Percentiles rank a stretch among this genome's conserved stretches.
These are phyloP conservation scores for Bugula neritina DNA, from an alignment of 2,888 invertebrate genomes.

Conservation along the genomic window DNA sequence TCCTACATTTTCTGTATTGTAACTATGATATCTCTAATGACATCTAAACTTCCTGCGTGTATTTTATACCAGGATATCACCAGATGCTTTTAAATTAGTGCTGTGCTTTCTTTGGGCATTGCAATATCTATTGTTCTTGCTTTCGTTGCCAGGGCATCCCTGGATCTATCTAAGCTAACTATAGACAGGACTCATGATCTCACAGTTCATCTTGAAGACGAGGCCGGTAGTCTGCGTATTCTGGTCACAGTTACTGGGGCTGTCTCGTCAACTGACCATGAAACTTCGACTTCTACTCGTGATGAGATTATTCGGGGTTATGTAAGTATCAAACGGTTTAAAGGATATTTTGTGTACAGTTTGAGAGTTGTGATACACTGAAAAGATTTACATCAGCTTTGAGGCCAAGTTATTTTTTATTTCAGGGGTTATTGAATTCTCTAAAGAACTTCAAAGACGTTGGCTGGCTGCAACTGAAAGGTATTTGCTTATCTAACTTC, in stretches of 20 bases:
- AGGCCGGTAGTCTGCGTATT: constrained; percentile 72
- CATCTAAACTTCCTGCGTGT: too few relatives aligned
- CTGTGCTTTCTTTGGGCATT: too few relatives aligned
- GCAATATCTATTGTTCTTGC: too few relatives aligned
- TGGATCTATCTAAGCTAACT: constrained; percentile 76
- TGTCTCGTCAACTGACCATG: constrained; percentile 70
- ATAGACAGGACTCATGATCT: constrained; percentile 85
- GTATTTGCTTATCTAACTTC: too few relatives aligned
- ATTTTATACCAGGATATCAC: too few relatives aligned
- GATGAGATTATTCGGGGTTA: constrained; percentile 64
- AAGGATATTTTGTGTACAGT: too few relatives aligned
- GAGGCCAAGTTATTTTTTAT: constrained; percentile 29
- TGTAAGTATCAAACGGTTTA: too few relatives aligned
- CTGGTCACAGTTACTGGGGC: constrained; percentile 91
- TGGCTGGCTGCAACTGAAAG: constrained; percentile 86
- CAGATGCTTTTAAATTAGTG: too few relatives aligned
- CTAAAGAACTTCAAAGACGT: constrained; percentile 75
- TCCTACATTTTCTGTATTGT: too few relatives aligned
- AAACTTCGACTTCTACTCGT: constrained; percentile 73
- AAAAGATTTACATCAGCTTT: too few relatives aligned
- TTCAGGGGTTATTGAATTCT: constrained; percentile 65
- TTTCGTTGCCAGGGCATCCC: constrained; percentile 63
- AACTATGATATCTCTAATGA: too few relatives aligned
- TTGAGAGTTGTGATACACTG: too few relatives aligned
- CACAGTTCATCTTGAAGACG: constrained; percentile 83